These are phyloP conservation scores for Delichon dasypus DNA, from an alignment of 2,797 vertebrate species.

Conservation along the genomic window DNA sequence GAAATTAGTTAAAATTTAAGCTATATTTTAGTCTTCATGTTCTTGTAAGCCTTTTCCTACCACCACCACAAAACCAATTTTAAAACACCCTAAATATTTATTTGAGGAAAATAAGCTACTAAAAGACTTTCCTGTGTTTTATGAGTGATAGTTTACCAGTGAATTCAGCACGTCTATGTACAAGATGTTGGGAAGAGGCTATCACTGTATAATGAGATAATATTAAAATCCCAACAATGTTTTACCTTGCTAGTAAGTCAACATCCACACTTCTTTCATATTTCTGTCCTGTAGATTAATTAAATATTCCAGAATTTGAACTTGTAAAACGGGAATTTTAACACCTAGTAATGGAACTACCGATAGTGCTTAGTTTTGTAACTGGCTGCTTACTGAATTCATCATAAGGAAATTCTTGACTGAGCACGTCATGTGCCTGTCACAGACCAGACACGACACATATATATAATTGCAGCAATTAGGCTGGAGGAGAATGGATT, in stretches of 20 bases:
- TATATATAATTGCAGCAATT: constrained; percentile 1
- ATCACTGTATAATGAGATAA: background rate
- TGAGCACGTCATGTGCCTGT: background rate
- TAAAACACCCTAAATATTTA: background rate
- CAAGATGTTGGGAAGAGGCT: constrained; percentile 34
- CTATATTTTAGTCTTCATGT: background rate
- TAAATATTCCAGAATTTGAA: background rate
- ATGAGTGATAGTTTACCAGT: background rate
- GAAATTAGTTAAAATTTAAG: background rate
- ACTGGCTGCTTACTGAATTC: background rate
- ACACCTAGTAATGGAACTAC: background rate
- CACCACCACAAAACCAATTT: background rate
- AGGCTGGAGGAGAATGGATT: background rate
- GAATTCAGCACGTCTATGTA: background rate
- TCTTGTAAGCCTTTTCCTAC: background rate
- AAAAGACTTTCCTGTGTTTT: background rate
- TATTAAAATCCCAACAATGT: background rate
- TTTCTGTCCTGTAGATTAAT: background rate
- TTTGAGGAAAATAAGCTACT: background rate
- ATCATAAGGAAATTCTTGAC: background rate
- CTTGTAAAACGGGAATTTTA: background rate
- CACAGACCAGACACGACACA: background rate
- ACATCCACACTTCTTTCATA: background rate
- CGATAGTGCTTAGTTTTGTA: background rate
- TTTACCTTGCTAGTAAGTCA: background rate